Conservation (phyloP, 2,797 vertebrate genomes). For the Protosalanx chinensis region DNA sequence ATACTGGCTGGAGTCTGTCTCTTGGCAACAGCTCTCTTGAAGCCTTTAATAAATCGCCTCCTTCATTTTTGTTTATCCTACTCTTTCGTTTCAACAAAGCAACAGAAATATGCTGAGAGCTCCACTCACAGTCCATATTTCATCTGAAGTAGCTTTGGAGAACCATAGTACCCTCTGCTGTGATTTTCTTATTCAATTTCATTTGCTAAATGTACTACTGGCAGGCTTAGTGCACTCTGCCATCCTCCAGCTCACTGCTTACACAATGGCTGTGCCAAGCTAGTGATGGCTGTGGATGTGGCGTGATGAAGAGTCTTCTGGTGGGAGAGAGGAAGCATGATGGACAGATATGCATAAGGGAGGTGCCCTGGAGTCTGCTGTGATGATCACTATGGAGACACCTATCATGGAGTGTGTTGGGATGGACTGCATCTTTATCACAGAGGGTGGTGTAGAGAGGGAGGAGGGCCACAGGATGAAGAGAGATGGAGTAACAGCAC, state of each 20-base stretch:
- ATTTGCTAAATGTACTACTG: conserved; percentile 5
- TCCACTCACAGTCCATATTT: conserved; percentile 7
- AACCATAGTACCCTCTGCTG: not conserved
- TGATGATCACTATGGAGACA: not conserved
- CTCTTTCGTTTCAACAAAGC: conserved; percentile 52
- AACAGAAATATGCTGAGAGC: conserved; percentile 28
- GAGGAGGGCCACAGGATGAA: conserved; percentile 24
- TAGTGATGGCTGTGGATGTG: not conserved
- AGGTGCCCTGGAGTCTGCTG: not conserved
- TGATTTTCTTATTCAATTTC: not conserved
- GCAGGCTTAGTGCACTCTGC: conserved; percentile 2
- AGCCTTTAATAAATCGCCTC: conserved; percentile 64
- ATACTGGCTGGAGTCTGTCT: conserved; percentile 39
- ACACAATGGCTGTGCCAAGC: not conserved
- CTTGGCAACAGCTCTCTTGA: conserved; percentile 57
- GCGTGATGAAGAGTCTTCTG: not conserved
- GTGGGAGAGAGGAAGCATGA: not conserved
- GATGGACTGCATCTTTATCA: conserved; percentile 18
- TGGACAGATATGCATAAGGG: not conserved
- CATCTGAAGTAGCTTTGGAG: not conserved
- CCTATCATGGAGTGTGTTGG: not conserved
- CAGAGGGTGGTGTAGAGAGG: conserved; percentile 17
- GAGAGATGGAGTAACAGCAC: not conserved
- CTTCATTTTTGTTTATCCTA: conserved; percentile 63
- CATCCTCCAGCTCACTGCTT: not conserved